Base-by-base conservation (phyloP, 2,888 invertebrate genomes). In the Hedya salicella region DNA sequence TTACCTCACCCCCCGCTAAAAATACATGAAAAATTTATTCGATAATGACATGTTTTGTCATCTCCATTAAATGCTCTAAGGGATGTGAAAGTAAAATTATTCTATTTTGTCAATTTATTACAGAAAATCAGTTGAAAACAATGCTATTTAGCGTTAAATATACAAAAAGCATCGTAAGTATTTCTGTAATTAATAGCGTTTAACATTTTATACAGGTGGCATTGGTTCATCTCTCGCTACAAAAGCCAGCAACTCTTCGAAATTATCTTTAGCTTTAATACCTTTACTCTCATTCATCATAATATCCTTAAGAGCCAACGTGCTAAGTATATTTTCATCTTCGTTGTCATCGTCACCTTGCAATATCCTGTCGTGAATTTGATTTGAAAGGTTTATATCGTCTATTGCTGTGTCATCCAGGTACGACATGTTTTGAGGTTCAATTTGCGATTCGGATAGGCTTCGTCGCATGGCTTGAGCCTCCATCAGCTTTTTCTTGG, bases 361-460 rank as follows among this genome's bases (percentile, higher is more conserved):
- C n/a, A 89, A 70, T 32, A 91, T 88, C 48, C 81, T 80, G 9
- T 91, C 91, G 56, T 83, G 81, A 5, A 91, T 90, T 69, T 85
- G 74, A 70, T 91, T 90, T 0, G 85, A 82, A 0, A 91, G 69
- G 66, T 91, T 91, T 0, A 86, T 79, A 53, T 91, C 89, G 54
- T 91, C 91, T 67, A 91, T 80, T 0, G 79, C 74, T 36, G 72
- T 76, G 52, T 91, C 90, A 25, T 90, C 87, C 3, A 88, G 39
- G 0, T 65, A 36, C 32, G 72, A 75, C 1, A 69, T 53, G 19
- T 82, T 77, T 0, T 68, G 70, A 0, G 74, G 65, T 0, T 71
- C 62, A 0, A 61, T 36, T 1, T 63, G 60, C 0, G 62, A 46
- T n/a, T 74, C 69, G 21, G 76, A 62, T 0, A 71, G 66, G 2